Percentiles rank a stretch among this genome's conserved stretches.
Evolutionary conservation across 1,140 invertebrate species (phyloP).

Genomic region (Rhizoglyphus robini): DNA sequence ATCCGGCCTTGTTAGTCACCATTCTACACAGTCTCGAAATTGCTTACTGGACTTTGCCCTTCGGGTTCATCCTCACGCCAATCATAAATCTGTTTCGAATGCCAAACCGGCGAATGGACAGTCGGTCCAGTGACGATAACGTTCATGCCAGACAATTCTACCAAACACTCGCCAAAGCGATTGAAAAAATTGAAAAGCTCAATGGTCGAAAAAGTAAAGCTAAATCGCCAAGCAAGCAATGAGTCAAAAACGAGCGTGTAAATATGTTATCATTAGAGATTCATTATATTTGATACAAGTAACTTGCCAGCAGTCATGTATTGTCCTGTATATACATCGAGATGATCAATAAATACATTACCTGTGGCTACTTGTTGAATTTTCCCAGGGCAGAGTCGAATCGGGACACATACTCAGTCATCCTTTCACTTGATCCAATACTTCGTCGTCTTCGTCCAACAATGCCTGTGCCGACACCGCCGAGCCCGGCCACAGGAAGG

Average conservation of each 20-base stretch:
- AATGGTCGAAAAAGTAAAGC: neutral
- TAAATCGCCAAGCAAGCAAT: neutral
- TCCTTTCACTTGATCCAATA: neutral
- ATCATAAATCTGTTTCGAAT: constrained; percentile 23
- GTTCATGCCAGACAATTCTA: neutral
- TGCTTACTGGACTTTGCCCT: constrained; percentile 21
- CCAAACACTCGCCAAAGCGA: neutral
- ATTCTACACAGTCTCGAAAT: constrained; percentile 21
- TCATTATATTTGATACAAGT: neutral
- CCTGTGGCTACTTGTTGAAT: neutral
- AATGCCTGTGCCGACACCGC: neutral
- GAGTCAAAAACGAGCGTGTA: neutral
- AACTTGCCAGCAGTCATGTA: constrained; percentile 1
- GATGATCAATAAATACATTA: too few species aligned
- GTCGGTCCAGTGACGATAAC: neutral
- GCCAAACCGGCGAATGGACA: constrained; percentile 16
- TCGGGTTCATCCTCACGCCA: constrained; percentile 23
- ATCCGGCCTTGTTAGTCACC: constrained; percentile 21
- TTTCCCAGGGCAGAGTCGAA: constrained; percentile 2
- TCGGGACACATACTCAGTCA: neutral
- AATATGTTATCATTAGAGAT: too few species aligned
- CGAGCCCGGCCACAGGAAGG: neutral
- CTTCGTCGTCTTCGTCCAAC: constrained; percentile 1
- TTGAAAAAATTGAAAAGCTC: constrained; percentile 6
- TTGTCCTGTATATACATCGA: neutral